Base-by-base conservation (phyloP, 2,797 vertebrate genomes). In the Hydrolagus colliei region DNA sequence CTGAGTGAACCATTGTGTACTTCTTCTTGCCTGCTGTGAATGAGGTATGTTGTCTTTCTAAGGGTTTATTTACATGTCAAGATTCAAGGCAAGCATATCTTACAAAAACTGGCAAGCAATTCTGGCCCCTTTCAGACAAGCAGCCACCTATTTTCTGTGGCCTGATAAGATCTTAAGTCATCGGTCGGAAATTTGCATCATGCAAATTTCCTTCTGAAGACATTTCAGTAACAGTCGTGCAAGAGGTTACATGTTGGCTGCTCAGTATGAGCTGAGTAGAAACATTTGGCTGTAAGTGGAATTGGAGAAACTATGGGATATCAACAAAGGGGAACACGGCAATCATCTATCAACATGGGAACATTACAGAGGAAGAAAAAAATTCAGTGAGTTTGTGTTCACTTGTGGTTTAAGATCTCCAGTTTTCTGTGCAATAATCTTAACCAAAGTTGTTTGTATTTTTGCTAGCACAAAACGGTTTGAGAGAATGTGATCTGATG, bases 341-440 rank as follows among this genome's bases (percentile, higher is more conserved):
- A 86, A 86, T 18, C 86, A 7, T 79, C 1, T 22, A n/a, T 86
- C 79, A 87, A 22, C 89, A 92, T 93, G 93, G 91, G 92, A 16
- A 91, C 92, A 85, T 22, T 91, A 86, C 90, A 89, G 86, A 90
- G 86, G 71, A 87, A 88, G 86, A 88, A 87, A 87, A 89, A 91
- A 62, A 89, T 67, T 61, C 88, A 75, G 91, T 91, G 88, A 90
- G 68, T 52, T 41, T 65, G 0, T 1, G 1, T 18, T 67, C 22
- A 27, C n/a, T 72, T 13, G 5, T 0, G 1, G 59, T 27, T 52
- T n/a, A 61, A 32, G 6, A 1, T 35, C 20, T 61, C 71, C 9
- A n/a, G 7, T 20, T 63, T 27, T 6, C 13, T 78, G 32, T 73
- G 12, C 1, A 18, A 0, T 2, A 76, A 1, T 73, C 20, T 14